Evolutionary conservation across 1,140 invertebrate genomes (phyloP).

Genomic region (Eumaeus atala): DNA sequence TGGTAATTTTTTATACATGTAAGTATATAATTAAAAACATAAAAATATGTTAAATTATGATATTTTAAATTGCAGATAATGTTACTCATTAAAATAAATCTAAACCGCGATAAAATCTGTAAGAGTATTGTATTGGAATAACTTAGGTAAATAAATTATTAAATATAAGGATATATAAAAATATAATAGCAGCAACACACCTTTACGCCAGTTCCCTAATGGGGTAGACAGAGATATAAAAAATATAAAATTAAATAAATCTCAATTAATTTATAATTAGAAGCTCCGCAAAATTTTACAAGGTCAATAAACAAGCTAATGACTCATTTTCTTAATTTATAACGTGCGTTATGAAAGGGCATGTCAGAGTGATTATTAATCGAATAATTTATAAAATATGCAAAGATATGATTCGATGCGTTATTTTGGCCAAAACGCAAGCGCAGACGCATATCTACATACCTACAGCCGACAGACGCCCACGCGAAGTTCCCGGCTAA

Average conservation of each 20-base stretch:
- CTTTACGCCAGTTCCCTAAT: too few relatives aligned
- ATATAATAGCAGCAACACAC: too few relatives aligned
- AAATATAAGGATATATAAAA: too few relatives aligned
- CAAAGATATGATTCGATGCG: slow-evolving; percentile 40
- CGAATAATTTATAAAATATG: slow-evolving; percentile 34
- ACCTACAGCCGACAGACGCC: slow-evolving; percentile 29
- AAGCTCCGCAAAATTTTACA: background rate
- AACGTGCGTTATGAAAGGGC: background rate
- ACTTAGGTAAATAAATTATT: too few relatives aligned
- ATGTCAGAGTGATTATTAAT: slow-evolving; percentile 43
- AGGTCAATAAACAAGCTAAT: background rate
- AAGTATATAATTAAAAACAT: too few relatives aligned
- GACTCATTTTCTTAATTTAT: background rate
- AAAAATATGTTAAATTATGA: too few relatives aligned
- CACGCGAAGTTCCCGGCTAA: slow-evolving; percentile 43
- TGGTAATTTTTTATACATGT: too few relatives aligned
- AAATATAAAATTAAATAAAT: background rate
- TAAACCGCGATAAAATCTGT: too few relatives aligned
- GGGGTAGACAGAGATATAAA: too few relatives aligned
- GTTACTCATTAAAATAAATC: too few relatives aligned
- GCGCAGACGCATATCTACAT: slow-evolving; percentile 38
- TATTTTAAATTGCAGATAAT: too few relatives aligned
- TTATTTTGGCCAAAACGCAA: slow-evolving; percentile 41
- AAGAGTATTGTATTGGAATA: too few relatives aligned
- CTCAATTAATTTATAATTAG: slow-evolving; percentile 1